Evolutionary conservation across 2,113 vertebrate genomes (phyloP).

Genomic region (Colius striatus): DNA sequence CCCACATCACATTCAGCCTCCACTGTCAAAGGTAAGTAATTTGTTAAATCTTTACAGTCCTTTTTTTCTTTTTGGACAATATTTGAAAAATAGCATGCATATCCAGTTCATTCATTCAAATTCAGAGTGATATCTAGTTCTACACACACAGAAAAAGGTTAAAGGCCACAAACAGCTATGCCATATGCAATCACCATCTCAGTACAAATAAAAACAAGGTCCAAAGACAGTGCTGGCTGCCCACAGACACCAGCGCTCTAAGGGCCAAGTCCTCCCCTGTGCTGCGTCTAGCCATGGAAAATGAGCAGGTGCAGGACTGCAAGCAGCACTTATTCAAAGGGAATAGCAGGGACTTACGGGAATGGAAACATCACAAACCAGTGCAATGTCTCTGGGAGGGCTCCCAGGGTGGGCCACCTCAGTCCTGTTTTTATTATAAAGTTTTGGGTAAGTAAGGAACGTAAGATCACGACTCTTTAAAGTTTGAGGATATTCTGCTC

Average conservation of each 20-base stretch:
- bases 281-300: neutral
- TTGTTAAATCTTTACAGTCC: neutral
- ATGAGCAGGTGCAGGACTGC: rapidly evolving
- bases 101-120: neutral
- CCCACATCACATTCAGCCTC: neutral
- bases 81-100: neutral
- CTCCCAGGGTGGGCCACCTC: neutral
- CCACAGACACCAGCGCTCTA: neutral
- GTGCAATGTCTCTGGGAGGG: rapidly evolving
- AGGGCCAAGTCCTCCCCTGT: rapidly evolving
- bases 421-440: neutral
- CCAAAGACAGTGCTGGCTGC: neutral
- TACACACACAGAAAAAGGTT: neutral
- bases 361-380: rapidly evolving
- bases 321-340: rapidly evolving
- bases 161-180: neutral
- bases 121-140: neutral
- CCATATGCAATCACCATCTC: neutral
- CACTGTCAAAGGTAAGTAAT: neutral
- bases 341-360: rapidly evolving
- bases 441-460: neutral
- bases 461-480: neutral
- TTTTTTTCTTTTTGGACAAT: neutral
- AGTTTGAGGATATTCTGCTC: neutral
- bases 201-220: neutral